Base-by-base conservation (phyloP, 2,888 invertebrate genomes). In the Taenaris catops region DNA sequence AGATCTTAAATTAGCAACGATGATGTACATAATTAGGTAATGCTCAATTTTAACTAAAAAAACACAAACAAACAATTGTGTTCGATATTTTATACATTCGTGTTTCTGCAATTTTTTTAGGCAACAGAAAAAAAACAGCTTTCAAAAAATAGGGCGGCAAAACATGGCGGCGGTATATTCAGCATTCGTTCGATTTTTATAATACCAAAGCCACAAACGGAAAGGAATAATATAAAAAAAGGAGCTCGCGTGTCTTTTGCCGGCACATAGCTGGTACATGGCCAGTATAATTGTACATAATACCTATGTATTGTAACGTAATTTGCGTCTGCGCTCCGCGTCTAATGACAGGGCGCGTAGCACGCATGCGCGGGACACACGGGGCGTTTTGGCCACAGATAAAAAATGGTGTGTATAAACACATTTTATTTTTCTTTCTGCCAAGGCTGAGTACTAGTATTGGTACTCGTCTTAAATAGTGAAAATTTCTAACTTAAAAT, bases 321-420 rank as follows among this genome's bases (percentile, higher is more conserved):
- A 80, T 79, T 76, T 80, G 81, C 72, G 78, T 71, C 65, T 63
- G 65, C 49, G 63, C 57, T 42, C 43, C 38, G 53, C 29, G 43
- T 46, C 40, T 83, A 83, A 83, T 83, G 74, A 83, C 79, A 83
- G 81, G 68, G 71, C 70, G 71, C 70, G 48, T 69, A 69, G 71
- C 76, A 78, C 79, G 79, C 79, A 78, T 76, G 76, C 70, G 75
- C 62, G 41, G 28, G 3, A 5, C 16, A 64, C 71, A 74, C 65
- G 39, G 49, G 46, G 19, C 4, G 46, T 14, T 34, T 49, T 14
- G 8, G 8, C 8, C 2, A 26, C 26, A 1, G 17, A 17, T 2
- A 4, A 6, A 14, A 14, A 3, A 14, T 14, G 3, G 14, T n/a
- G n/a, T n/a, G n/a, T n/a, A n/a, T n/a, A n/a, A n/a, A n/a, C n/a